Base-by-base conservation (phyloP, 2,888 invertebrate species). In the Brachylomia viminalis region DNA sequence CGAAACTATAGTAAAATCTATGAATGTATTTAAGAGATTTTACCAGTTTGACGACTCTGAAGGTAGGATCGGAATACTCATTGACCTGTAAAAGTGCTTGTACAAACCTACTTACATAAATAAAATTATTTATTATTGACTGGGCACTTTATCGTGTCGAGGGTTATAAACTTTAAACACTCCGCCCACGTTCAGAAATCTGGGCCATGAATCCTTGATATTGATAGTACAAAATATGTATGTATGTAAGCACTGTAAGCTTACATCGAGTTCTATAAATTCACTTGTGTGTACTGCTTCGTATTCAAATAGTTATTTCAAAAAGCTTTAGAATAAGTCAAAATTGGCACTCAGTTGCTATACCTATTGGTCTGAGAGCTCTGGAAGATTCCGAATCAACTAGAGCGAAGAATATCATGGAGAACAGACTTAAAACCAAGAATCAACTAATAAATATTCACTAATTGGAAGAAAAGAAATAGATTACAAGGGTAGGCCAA, bases 191-290 rank as follows among this genome's bases (percentile, higher is more conserved):
- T 33, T 20, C 15, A 3, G 38, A 15, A 71, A 79, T 54, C 58
- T 71, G 15, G 59, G 52, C 17, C 79, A 70, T 47, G 52, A 65
- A 20, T 61, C 20, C 49, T 30, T 52, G 15, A 45, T 75, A 59
- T 30, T 49, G 27, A 42, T 68, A 78, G 38, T 59, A 30, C 52
- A 65, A 65, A 38, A 52, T 59, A 70, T 13, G 27, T n/a, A n/a
- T 15, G 20, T 27, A 65, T 6, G 13, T 30, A 47, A 49, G 8
- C 23, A 49, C 20, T 27, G n/a, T 30, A 45, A 61, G 23, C 23
- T 69, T 70, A 45, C 13, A 64, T 4, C 23, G n/a, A 45, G 13
- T 45, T 45, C n/a, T 61, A 30, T 45, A 23, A 17, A n/a, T 38
- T 30, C 4, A 27, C 27, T 58, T 20, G 38, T n/a, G 13, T 42